Percentiles rank a stretch among this genome's conserved stretches.
phyloP scores from a whole-genome alignment of 2,888 invertebrate species.

The Harmothoe impar region DNA sequence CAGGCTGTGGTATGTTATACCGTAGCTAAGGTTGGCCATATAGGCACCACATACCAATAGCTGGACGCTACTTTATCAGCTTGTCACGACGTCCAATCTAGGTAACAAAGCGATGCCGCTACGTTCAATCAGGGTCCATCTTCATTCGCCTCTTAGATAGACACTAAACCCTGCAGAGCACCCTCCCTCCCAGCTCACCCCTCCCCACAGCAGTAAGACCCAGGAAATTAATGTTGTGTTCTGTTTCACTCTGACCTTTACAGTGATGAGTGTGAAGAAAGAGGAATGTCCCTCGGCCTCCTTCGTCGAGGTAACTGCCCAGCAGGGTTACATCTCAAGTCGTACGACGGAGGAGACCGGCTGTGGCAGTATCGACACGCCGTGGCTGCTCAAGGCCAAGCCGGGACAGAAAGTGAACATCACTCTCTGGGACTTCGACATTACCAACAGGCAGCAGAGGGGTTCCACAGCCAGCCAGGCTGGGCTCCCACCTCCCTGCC shows the following conservation, averaged over 20 bases:
- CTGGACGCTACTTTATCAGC: too few species aligned
- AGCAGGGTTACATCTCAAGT: constrained; percentile 60
- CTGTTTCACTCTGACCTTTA: constrained; percentile 11
- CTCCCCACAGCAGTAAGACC: not conserved
- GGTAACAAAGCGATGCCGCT: too few species aligned
- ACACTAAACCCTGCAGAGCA: too few species aligned
- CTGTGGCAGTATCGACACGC: constrained; percentile 63
- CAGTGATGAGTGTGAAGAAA: constrained; percentile 56
- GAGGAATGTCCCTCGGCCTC: constrained; percentile 57
- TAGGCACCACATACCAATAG: too few species aligned
- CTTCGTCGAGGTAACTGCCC: constrained; percentile 36
- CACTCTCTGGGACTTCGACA: constrained; percentile 55
- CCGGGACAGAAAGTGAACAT: constrained; percentile 59
- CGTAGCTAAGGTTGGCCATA: too few species aligned
- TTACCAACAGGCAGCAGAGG: not conserved
- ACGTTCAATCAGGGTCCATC: too few species aligned
- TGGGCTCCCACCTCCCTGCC: constrained; percentile 55
- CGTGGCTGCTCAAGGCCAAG: constrained; percentile 55
- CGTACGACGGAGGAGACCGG: constrained; percentile 61
- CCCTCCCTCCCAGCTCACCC: not conserved
- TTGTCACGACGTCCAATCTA: too few species aligned
- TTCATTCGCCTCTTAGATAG: too few species aligned
- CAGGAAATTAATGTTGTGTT: constrained; percentile 3
- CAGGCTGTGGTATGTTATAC: too few species aligned
- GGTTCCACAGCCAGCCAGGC: not conserved